Evolutionary conservation across 2,797 vertebrate species (phyloP).

Genomic region (Phaenicophaeus curvirostris): DNA sequence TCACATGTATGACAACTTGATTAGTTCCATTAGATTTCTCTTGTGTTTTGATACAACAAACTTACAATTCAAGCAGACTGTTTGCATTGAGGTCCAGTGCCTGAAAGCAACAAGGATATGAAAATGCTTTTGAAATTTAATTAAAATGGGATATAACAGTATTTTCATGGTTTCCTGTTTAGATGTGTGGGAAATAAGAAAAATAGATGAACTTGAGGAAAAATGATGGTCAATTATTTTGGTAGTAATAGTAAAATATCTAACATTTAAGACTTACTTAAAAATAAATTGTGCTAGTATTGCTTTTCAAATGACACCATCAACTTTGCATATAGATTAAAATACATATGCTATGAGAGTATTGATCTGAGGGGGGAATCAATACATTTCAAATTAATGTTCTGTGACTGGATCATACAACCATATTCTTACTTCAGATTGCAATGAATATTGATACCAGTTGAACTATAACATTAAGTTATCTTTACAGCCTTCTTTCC

Average conservation of each 20-base stretch:
- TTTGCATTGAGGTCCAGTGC: not conserved
- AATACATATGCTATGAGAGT: not conserved
- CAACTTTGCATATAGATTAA: conserved; percentile 55
- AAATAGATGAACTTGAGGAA: not conserved
- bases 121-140: conserved; percentile 28
- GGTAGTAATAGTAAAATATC: not conserved
- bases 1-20: not conserved
- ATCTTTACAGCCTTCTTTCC: not conserved
- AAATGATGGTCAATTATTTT: not conserved
- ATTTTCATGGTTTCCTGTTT: not conserved
- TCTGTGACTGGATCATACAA: not conserved
- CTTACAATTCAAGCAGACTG: not conserved
- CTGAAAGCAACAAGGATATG: not conserved
- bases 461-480: not conserved
- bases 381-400: conserved; percentile 23
- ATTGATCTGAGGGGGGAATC: conserved; percentile 6
- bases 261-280: not conserved
- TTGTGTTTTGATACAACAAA: not conserved
- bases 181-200: not conserved
- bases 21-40: not conserved
- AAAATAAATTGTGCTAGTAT: conserved; percentile 2
- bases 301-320: conserved; percentile 14
- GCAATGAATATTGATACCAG: not conserved
- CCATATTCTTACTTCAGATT: not conserved
- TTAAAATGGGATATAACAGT: not conserved